Base-by-base conservation (phyloP, 2,888 invertebrate species). In the Microctonus hyperodae region DNA sequence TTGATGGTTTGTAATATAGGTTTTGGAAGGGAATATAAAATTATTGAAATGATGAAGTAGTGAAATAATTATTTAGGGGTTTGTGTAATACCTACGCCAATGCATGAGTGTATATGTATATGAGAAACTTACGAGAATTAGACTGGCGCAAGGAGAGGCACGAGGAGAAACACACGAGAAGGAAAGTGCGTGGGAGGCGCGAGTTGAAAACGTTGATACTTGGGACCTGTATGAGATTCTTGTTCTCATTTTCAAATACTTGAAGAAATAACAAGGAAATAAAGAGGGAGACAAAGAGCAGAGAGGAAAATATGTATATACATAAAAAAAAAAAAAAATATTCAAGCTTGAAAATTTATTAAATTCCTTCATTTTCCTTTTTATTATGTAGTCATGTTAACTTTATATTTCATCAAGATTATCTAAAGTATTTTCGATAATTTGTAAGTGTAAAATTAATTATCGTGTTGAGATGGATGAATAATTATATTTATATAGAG, bases 101-200 rank as follows among this genome's bases (percentile, higher is more conserved):
- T 62, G 62, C 44, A 44, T 16, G 7, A 16, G 20, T 44, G 16
- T 44, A 44, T 44, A 16, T 44, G 16, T 44, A 44, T 44, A 16
- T 6, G 7, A 23, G n/a, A 51, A 53, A 37, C 37, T 62, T 55
- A 62, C 53, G n/a, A 62, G 62, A 62, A 62, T 62, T 62, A 62
- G 62, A 51, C 50, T 61, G 61, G 62, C 53, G 31, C 31, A 51
- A 51, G n/a, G n/a, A n/a, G n/a, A 62, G 35, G 37, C 37, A 37
- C 37, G 37, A 37, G 11, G n/a, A 44, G 44, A 44, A 20, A 28
- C 28, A 16, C 16, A 16, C 4, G 62, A 25, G 33, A 40, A 62
- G 62, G 51, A 62, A 62, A 62, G 53, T 35, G 62, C 53, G 62
- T 62, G 62, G 62, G 62, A 62, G 62, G 28, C 62, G 28, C 62